A percentile compares a stretch with the other conserved stretches of the same genome.
phyloP scores from a whole-genome alignment of 2,797 vertebrate species.

The Sebastes dallii region DNA sequence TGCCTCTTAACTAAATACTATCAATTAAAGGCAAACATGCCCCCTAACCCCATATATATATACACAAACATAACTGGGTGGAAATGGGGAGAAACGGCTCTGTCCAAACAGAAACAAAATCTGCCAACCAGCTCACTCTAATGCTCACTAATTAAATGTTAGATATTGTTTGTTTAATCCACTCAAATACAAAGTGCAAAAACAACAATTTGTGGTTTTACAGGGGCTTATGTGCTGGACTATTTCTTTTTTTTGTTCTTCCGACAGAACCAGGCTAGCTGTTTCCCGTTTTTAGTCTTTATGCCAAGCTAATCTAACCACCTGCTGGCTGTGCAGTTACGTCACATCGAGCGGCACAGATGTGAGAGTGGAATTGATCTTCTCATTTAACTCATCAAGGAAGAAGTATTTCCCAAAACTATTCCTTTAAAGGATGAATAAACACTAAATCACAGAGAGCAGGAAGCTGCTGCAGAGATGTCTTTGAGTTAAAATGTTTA shows the following conservation, averaged over 20 bases:
- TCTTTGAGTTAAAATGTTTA: not conserved
- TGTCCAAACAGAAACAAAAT: not conserved
- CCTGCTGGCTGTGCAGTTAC: not conserved
- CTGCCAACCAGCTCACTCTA: not conserved
- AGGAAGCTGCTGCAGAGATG: not conserved
- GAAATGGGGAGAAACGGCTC: not conserved
- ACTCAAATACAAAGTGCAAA: not conserved
- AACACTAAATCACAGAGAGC: not conserved
- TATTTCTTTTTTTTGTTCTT: not conserved
- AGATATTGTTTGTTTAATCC: not conserved
- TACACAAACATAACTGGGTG: too few relatives aligned
- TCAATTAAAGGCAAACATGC: not conserved
- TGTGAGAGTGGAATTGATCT: not conserved
- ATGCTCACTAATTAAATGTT: not conserved
- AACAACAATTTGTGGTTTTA: too few relatives aligned
- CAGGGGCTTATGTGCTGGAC: not conserved
- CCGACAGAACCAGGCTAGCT: not conserved
- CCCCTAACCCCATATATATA: not conserved
- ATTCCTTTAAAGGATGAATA: too few relatives aligned
- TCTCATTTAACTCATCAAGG: too few relatives aligned
- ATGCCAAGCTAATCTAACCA: not conserved
- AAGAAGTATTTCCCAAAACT: too few relatives aligned
- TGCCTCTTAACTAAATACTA: not conserved
- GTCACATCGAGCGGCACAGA: not conserved
- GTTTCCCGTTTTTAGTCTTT: not conserved